Base-by-base conservation (phyloP, 2,888 invertebrate genomes). In the Arenicola marina region DNA sequence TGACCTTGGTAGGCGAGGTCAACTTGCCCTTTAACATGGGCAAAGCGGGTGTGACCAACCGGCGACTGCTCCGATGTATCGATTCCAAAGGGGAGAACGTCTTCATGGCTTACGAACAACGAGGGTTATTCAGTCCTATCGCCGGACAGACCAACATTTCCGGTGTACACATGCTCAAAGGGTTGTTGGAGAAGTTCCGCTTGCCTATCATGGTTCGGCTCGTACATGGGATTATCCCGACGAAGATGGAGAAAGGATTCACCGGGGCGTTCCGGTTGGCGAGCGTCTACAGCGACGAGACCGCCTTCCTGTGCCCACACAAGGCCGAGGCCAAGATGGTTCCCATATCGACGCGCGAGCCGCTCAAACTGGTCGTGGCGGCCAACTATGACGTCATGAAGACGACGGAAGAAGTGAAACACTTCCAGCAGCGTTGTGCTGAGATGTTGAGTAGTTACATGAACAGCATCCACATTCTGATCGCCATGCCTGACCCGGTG, bases 101-200 rank as follows among this genome's bases (percentile, higher is more conserved):
- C 33, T 88, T 92, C 76, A 85, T 95, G 70, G 90, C 91, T 66
- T 87, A 92, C 80, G 94, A 95, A 78, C 92, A 93, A 83, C 89
- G 92, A 79, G 94, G 93, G 43, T 90, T 92, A 78, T 95, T 96
- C 85, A 95, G 94, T 75, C 92, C 93, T 54, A 87, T 96, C 61
- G 95, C 95, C 66, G 90, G 92, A 77, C 92, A 93, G 83, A 93
- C 93, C 77, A 94, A 93, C 85, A 94, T 96, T 69, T 92, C 93
- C 79, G 95, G 95, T 28, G 95, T 95, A 24, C 95, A 96, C 83
- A 92, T 92, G 68, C 92, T 94, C 21, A 89, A 91, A 78, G 94
- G 93, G 76, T 86, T 96, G 70, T 85, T 95, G 61, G 89, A 91
- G 70, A 75, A 78, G 26, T 96, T 95, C 84, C 88, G 95, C 70